Percentiles rank a stretch among this genome's conserved stretches.
Evolutionary conservation across 2,797 vertebrate species (phyloP).

Genomic region (Mormyrus hasselquistii): DNA sequence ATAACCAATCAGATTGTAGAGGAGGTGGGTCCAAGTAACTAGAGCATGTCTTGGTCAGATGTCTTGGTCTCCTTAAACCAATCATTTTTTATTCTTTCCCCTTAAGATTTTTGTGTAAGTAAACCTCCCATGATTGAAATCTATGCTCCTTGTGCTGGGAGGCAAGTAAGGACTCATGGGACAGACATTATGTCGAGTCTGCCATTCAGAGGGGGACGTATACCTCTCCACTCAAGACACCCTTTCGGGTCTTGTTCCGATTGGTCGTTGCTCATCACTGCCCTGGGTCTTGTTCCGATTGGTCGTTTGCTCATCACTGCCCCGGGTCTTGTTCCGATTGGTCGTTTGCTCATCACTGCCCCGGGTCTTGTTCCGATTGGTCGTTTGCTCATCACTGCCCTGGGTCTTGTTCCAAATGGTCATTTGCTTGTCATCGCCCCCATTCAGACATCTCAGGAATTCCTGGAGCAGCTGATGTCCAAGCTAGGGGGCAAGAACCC

Average conservation of each 20-base stretch:
- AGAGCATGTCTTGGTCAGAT: not conserved
- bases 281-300: not conserved
- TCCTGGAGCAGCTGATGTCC: constrained; percentile 78
- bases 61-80: not conserved
- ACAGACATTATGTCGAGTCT: not conserved
- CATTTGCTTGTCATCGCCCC: not conserved
- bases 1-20: not conserved
- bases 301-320: too few species aligned
- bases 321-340: too few species aligned
- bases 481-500: constrained; percentile 80
- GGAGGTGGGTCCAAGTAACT: not conserved
- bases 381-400: too few species aligned
- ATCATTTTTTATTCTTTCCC: not conserved
- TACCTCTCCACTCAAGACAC: not conserved
- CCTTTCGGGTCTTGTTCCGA: not conserved
- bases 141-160: not conserved
- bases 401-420: not conserved
- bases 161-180: not conserved
- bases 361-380: too few species aligned
- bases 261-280: not conserved
- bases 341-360: too few species aligned
- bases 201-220: not conserved
- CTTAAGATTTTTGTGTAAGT: not conserved
- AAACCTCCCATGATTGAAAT: not conserved
- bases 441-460: constrained; percentile 85